Evolutionary conservation across 1,140 invertebrate species (phyloP), one percentile per base, ranked within the genome.

Genomic region (Bombus pascuorum): DNA sequence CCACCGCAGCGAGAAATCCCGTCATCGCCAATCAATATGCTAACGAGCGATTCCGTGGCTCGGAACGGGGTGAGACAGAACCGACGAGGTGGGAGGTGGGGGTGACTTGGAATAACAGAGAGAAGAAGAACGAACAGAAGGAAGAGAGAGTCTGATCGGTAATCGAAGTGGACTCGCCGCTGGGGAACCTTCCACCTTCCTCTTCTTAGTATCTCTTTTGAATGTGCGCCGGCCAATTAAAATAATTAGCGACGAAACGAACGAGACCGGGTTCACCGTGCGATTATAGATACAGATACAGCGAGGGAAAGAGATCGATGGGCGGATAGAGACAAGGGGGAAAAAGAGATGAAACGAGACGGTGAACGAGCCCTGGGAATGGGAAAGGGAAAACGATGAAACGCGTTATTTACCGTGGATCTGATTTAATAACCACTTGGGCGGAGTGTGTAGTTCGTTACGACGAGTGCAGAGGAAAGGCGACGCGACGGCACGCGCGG

Each of bases 1-100:
- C 89, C 86, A 91, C 87, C 88, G 86, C 85, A 59, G 90, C 89
- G 90, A 70, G 57, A 78, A 37, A 62, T 93, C 90, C 91, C 94
- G 94, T 95, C 94, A 95, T 94, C 93, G 92, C 92, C 94, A 95
- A 95, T 94, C 94, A 95, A 95, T 95, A 95, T 95, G 93, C 92
- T 94, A 95, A 95, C 93, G 93, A 94, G 94, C 89, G 91, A 93
- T 92, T 92, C 90, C 87, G 80, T 88, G 85, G 76, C 84, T 42
- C 37, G n/a, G 32, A 39, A 53, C 47, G 28, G 42, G 78, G 86
- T 74, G 85, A 82, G 88, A 86, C 74, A 65, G 39, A 65, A 57
- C 32, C 12, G 76, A 39, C 37, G 47, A 65, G 22, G 25, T 68
- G 76, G 80, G 68, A 85, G 70, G 84, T 82, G 65, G 77, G 18